These are phyloP conservation scores for Dermatemys mawii DNA, from an alignment of 2,113 vertebrate species.

Conservation along the genomic window DNA sequence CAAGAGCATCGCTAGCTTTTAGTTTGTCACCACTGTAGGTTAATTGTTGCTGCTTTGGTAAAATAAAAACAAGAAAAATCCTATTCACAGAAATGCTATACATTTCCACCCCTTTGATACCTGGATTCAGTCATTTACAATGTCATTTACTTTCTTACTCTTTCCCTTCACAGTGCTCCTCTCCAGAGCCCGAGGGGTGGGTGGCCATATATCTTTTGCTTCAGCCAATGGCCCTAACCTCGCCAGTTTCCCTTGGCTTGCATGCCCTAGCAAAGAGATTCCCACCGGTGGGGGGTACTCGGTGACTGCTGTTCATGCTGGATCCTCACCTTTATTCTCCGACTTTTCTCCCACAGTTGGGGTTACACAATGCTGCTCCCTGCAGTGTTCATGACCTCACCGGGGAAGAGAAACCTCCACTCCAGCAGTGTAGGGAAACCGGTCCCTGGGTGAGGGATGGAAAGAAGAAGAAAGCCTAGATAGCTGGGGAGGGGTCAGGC, in stretches of 20 bases:
- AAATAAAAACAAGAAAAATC: neutral
- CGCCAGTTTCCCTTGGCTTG: neutral
- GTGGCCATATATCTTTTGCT: neutral
- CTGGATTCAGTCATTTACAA: neutral
- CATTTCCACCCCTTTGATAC: neutral
- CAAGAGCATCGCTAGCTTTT: neutral
- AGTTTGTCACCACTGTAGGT: neutral
- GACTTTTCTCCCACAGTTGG: neutral
- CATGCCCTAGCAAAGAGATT: neutral
- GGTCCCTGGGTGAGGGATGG: neutral
- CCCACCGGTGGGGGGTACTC: no score
- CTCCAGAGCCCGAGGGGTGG: neutral
- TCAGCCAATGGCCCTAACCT: no score
- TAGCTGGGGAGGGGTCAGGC: neutral
- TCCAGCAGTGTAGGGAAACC: neutral
- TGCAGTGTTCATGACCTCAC: neutral
- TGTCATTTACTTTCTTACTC: neutral
- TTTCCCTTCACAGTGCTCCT: neutral
- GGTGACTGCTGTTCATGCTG: neutral
- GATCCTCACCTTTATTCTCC: neutral
- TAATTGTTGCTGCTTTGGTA: neutral
- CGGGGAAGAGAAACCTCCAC: neutral
- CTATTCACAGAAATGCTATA: neutral
- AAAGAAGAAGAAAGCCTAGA: neutral
- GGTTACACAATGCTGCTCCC: neutral